A percentile compares a stretch with the other conserved stretches of the same genome.
phyloP scores from a whole-genome alignment of 1,140 invertebrate genomes.

The Atopsyche davidsoni region DNA sequence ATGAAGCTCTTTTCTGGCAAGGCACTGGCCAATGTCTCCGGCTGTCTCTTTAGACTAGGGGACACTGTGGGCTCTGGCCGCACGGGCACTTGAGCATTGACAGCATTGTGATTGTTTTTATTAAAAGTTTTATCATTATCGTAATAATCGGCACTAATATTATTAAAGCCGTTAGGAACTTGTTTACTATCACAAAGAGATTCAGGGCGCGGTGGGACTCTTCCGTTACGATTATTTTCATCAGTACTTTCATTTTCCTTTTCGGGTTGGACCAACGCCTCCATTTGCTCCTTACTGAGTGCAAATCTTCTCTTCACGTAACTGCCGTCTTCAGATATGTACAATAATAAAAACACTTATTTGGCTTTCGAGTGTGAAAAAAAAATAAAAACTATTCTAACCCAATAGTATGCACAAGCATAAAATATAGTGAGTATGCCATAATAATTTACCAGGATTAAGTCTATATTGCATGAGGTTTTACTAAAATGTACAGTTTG shows the following conservation, averaged over 20 bases:
- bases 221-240: slow-evolving; percentile 13
- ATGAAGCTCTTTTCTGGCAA: slow-evolving; percentile 8
- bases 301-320: slow-evolving; percentile 50
- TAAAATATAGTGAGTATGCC: neutral
- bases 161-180: slow-evolving; percentile 29
- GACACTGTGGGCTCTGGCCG: neutral
- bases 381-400: slow-evolving; percentile 3
- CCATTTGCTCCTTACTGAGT: slow-evolving; percentile 50
- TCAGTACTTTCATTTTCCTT: slow-evolving; percentile 15
- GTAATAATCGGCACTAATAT: slow-evolving; percentile 11
- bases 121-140: slow-evolving; percentile 17
- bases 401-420: neutral
- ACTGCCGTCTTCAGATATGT: slow-evolving; percentile 46
- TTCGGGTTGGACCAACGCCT: slow-evolving; percentile 37
- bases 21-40: neutral
- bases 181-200: slow-evolving; percentile 26
- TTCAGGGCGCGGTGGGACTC: slow-evolving; percentile 1
- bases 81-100: neutral
- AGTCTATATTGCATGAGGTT: too few species aligned
- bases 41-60: too few species aligned
- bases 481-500: neutral
- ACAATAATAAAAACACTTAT: slow-evolving; percentile 25
- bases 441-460: neutral
- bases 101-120: slow-evolving; percentile 10
- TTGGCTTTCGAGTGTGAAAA: slow-evolving; percentile 9